Evolutionary conservation across 1,140 invertebrate genomes (phyloP).

Genomic region (Procambarus virginalis): DNA sequence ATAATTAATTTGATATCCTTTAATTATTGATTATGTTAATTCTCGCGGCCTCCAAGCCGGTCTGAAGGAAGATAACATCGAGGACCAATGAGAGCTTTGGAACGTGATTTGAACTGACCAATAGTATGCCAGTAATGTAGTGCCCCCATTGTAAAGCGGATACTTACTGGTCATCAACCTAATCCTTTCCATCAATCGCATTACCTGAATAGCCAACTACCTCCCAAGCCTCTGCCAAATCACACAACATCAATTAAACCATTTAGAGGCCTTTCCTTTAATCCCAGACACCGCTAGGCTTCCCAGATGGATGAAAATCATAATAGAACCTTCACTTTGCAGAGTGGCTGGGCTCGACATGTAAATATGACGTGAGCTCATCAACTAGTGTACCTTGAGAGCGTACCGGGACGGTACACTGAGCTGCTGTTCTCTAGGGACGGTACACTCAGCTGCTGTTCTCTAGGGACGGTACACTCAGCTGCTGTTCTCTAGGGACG

Average conservation of each 20-base stretch:
- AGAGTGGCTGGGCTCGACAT: no score
- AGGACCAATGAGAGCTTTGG: slow-evolving; percentile 1
- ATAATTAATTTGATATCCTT: slow-evolving; percentile 5
- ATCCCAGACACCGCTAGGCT: no score
- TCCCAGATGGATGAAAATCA: not conserved
- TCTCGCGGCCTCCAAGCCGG: not conserved
- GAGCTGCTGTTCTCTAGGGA: no score
- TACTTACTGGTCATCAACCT: not conserved
- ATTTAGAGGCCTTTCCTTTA: not conserved
- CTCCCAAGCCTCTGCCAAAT: not conserved
- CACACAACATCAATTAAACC: not conserved
- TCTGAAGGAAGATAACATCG: slow-evolving; percentile 18
- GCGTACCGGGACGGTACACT: no score
- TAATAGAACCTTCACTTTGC: no score
- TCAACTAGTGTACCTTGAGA: no score
- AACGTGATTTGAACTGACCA: not conserved
- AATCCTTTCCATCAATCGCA: slow-evolving; percentile 5
- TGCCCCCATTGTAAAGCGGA: not conserved
- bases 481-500: no score
- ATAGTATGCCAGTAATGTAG: slow-evolving; percentile 7
- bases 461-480: no score
- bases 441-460: no score
- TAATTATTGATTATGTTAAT: slow-evolving; percentile 15
- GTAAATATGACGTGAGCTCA: no score
- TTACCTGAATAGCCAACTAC: not conserved